Conservation (phyloP, 1,140 invertebrate genomes). For the Thalassaphorura encarpata region DNA sequence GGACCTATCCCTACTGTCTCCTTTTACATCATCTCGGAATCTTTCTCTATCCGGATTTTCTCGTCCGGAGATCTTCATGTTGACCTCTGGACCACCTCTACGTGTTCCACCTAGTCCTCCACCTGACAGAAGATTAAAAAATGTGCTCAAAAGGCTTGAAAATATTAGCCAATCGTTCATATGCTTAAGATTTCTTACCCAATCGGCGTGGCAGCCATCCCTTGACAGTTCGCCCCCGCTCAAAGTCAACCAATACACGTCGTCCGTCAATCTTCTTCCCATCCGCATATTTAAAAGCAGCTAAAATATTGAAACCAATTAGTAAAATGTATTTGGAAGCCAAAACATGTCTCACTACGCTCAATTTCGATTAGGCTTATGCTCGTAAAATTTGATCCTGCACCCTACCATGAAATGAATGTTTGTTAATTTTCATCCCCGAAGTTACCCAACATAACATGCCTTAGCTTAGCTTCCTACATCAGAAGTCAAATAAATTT, state of each 20-base stretch:
- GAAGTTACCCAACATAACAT: too few species aligned
- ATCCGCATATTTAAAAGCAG: conserved; percentile 99
- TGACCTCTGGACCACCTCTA: conserved; percentile 85
- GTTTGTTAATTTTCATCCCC: too few species aligned
- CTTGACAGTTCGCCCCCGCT: conserved; percentile 93
- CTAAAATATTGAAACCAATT: conserved; percentile 44
- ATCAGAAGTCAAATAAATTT: too few species aligned
- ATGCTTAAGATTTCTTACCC: conserved; percentile 51
- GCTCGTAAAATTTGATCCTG: too few species aligned
- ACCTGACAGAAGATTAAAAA: conserved; percentile 43
- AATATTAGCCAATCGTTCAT: too few species aligned
- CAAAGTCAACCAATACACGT: conserved; percentile 95
- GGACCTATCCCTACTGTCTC: conserved; percentile 20
- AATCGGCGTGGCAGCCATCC: conserved; percentile 93
- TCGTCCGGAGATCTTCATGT: conserved; percentile 89
- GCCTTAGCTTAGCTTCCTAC: too few species aligned
- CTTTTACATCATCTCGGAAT: conserved; percentile 44
- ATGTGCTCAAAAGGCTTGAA: conserved; percentile 10
- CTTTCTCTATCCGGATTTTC: conserved; percentile 47
- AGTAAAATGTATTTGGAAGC: too few species aligned
- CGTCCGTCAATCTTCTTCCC: conserved; percentile 99
- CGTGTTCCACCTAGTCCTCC: conserved; percentile 85
- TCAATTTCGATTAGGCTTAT: too few species aligned
- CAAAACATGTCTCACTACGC: too few species aligned
- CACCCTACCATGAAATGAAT: too few species aligned